phyloP scores from a whole-genome alignment of 2,888 invertebrate species.

The Eupithecia centaureata region DNA sequence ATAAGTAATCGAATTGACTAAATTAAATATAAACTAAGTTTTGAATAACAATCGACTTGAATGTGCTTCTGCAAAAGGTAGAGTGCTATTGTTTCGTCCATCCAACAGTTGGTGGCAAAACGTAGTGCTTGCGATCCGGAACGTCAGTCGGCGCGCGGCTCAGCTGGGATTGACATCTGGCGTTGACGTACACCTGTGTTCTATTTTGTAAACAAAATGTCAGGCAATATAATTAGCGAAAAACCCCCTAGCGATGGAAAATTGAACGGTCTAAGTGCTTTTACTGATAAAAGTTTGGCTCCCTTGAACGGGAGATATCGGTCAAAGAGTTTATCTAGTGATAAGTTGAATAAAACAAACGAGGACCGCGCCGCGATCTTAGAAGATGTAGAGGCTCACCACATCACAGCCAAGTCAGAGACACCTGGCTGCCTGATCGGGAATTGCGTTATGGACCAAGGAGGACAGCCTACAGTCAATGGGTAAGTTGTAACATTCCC shows the following conservation, averaged over 20 bases:
- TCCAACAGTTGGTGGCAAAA: constrained; percentile 59
- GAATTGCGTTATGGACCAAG: constrained; percentile 64
- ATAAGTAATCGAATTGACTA: constrained; percentile 38
- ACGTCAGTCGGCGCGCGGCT: constrained; percentile 68
- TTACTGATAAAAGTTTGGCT: constrained; percentile 71
- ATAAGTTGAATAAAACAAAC: constrained; percentile 77
- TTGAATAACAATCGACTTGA: constrained; percentile 46
- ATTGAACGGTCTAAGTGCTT: constrained; percentile 72
- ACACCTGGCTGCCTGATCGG: constrained; percentile 76
- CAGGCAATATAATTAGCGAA: constrained; percentile 73
- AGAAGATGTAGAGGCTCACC: constrained; percentile 74
- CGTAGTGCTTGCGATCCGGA: constrained; percentile 60
- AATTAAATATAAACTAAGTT: constrained; percentile 46
- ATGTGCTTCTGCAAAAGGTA: constrained; percentile 57
- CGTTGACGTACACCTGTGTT: constrained; percentile 57
- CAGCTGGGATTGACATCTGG: constrained; percentile 69
- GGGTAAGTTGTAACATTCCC: constrained; percentile 59
- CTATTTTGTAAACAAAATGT: constrained; percentile 67
- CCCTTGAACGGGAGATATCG: constrained; percentile 71
- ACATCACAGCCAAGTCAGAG: constrained; percentile 71
- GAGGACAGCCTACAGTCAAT: constrained; percentile 55
- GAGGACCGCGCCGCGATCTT: constrained; percentile 77
- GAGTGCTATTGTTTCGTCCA: constrained; percentile 68
- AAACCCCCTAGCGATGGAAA: constrained; percentile 72
- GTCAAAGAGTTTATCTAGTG: constrained; percentile 80